phyloP scores from a whole-genome alignment of 2,797 vertebrate species.

The Passerculus sandwichensis region DNA sequence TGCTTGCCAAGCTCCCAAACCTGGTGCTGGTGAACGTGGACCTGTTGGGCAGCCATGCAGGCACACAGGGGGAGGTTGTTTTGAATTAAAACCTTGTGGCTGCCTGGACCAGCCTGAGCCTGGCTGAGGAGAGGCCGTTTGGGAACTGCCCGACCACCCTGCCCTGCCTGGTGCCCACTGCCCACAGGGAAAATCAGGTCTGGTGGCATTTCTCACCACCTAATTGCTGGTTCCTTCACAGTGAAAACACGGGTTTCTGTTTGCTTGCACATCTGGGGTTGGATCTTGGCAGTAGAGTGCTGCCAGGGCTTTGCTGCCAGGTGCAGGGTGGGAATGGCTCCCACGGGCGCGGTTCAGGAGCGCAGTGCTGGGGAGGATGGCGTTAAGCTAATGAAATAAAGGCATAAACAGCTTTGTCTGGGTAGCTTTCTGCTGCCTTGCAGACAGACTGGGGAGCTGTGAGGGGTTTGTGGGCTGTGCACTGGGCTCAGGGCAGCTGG shows the following conservation, averaged over 20 bases:
- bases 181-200: rapidly evolving
- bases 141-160: rapidly evolving
- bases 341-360: rapidly evolving
- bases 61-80: not conserved
- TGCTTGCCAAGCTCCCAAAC: not conserved
- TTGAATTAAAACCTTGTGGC: not conserved
- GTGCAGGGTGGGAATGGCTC: not conserved
- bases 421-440: not conserved
- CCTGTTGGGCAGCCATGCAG: not conserved
- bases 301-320: not conserved
- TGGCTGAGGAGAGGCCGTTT: rapidly evolving
- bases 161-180: not conserved
- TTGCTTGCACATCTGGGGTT: not conserved
- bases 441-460: not conserved
- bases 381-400: not conserved
- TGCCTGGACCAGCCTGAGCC: not conserved
- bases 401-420: not conserved
- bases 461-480: not conserved
- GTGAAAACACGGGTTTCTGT: not conserved
- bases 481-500: not conserved
- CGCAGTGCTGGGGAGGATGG: not conserved
- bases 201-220: not conserved
- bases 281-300: rapidly evolving
- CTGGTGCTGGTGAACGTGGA: rapidly evolving
- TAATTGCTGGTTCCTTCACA: not conserved